Base-by-base conservation (phyloP, 2,888 invertebrate species). In the Ypsolopha sequella region DNA sequence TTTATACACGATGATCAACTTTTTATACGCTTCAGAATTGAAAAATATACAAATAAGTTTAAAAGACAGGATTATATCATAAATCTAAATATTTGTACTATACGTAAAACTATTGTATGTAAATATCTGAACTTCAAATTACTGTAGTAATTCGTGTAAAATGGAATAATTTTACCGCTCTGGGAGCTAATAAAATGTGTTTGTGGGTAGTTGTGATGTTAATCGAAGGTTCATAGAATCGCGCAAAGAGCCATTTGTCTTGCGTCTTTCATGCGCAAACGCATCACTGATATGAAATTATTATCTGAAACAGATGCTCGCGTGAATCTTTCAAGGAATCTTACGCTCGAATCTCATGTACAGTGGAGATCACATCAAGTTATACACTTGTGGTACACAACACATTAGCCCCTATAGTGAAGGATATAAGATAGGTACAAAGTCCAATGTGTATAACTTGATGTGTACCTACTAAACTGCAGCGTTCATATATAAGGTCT, bases 151-250 rank as follows among this genome's bases (percentile, higher is more conserved):
- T 10, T 46, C 44, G 48, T 11, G 50, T 52, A 55, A 52, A 52
- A 51, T 48, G 50, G 35, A 63, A 67, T 68, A 67, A 68, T 67
- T 73, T 73, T 10, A n/a, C 46, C 36, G 14, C 46, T 46, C 33
- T 14, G 76, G 75, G 65, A 72, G 68, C 67, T 70, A 68, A 65
- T 66, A 62, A 47, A 51, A 35, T 39, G 11, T 50, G 43, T 35
- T 13, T 11, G 14, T 33, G 7, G 43, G 48, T 51, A 47, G 60
- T 62, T 60, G 55, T 63, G 77, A 76, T 78, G 66, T 60, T 61
- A 73, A 79, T 82, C 80, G 58, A 59, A 63, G 62, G 66, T 85
- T 82, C 85, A 79, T 70, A 77, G 86, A 86, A 86, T 54, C 63
- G 68, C 66, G 85, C 80, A 84, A 76, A 72, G 80, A 58, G 65